Base-by-base conservation (phyloP, 1,140 invertebrate species). In the Calosoma granatense region DNA sequence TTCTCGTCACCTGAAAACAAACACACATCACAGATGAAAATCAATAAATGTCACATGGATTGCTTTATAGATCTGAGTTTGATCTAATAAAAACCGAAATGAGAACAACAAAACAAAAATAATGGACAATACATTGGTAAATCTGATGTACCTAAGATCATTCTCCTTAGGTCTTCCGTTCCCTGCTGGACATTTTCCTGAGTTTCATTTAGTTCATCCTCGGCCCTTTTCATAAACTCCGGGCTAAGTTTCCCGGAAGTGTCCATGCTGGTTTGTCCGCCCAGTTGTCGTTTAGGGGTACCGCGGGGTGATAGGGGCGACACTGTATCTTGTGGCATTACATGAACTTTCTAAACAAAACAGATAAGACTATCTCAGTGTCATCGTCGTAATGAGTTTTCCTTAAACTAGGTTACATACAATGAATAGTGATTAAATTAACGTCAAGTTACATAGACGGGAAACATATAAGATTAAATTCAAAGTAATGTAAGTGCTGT, bases 1-100 rank as follows among this genome's bases (percentile, higher is more conserved):
- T 68, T 78, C 65, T 58, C 67, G 68, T 73, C 69, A 55, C 69
- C 71, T 72, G 55, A 52, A 70, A 68, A 56, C 20, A 36, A 55
- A 47, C n/a, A n/a, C n/a, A n/a, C n/a, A n/a, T n/a, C n/a, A n/a
- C n/a, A n/a, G 19, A 20, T 54, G 52, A 36, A 54, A 53, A 58
- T 56, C 55, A 20, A 51, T 30, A 22, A 51, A 58, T n/a, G n/a
- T n/a, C n/a, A 12, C 59, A 41, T 14, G 19, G 20, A 56, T 36
- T 53, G 11, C 19, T 56, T 36, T 47, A 36, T 12, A 55, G 3
- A 60, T 23, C 43, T 56, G 53, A 20, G 23, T n/a, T 36, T 20
- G 26, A n/a, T 55, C 36, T n/a, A n/a, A n/a, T n/a, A 30, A 30
- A 30, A 30, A 6, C 26, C 14, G 26, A 4, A 30, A 6, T 30